These are phyloP conservation scores for Xestia xanthographa DNA, from an alignment of 2,888 invertebrate species.

Conservation along the genomic window DNA sequence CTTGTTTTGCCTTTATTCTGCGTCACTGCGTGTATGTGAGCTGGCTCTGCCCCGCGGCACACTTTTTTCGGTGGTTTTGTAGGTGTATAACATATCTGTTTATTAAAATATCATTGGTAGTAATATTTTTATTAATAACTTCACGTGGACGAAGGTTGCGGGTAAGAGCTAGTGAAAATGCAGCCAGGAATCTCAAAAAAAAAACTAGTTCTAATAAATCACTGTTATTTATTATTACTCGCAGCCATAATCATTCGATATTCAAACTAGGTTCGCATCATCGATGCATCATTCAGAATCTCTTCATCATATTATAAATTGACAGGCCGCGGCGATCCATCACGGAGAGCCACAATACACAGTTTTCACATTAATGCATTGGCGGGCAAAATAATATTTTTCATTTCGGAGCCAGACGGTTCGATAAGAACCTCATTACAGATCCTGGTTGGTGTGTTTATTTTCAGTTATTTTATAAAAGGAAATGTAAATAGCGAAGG, in stretches of 20 bases:
- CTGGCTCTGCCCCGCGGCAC: too few species aligned
- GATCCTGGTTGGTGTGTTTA: conserved; percentile 59
- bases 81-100: too few species aligned
- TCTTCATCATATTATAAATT: conserved; percentile 77
- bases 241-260: conserved; percentile 33
- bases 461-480: conserved; percentile 14
- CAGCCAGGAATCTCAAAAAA: too few species aligned
- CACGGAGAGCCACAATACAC: conserved; percentile 83
- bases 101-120: too few species aligned
- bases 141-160: too few species aligned
- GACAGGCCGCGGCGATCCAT: conserved; percentile 77
- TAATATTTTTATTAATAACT: too few species aligned
- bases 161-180: too few species aligned
- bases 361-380: conserved; percentile 84
- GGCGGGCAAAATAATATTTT: conserved; percentile 78
- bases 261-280: conserved; percentile 53
- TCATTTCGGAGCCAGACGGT: conserved; percentile 64
- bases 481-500: background rate
- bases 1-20: too few species aligned
- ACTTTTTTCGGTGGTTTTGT: too few species aligned
- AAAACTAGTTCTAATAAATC: conserved; percentile 29
- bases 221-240: conserved; percentile 36
- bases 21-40: too few species aligned
- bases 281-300: conserved; percentile 81
- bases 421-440: conserved; percentile 80